Base-by-base conservation (phyloP, 2,797 vertebrate species). In the Sebastes oblongus region DNA sequence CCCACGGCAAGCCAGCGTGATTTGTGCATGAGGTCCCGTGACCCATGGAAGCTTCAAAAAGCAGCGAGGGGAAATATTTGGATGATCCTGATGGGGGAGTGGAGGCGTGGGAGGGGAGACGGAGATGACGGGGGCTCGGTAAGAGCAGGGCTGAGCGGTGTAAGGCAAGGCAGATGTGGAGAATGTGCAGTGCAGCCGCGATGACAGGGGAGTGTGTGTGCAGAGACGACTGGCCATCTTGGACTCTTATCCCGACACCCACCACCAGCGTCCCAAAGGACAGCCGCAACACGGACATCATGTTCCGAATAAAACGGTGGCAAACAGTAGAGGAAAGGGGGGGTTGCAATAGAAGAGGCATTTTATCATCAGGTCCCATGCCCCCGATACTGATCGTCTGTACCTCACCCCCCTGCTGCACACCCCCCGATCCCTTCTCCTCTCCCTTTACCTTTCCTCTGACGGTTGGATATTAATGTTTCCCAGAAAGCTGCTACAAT, bases 101-200 rank as follows among this genome's bases (percentile, higher is more conserved):
- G 96, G 95, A 96, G 96, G 95, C 93, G 95, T 95, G 75, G 90
- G 96, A 94, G 95, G 94, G 64, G 86, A 92, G 89, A 90, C 78
- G 78, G 86, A 75, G 81, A 85, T 78, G 91, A 84, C 79, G 84
- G 90, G 88, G 94, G 93, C 85, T 86, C 39, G 89, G 82, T 87
- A 58, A 77, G 90, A 88, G 88, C 81, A 24, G 84, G 75, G 86
- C 83, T 78, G 67, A 89, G 85, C 67, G 20, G 88, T 9, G 84
- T 95, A 96, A 97, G 96, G 96, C 95, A 95, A 96, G 95, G 97
- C 97, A 98, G 97, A 97, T 97, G 97, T 97, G 97, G 96, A 95
- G 85, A 95, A 96, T 96, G 95, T 95, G 91, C 88, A 93, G 74
- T 86, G 91, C 87, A 81, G 78, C 84, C 64, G 67, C 12, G 86